Percentiles rank a stretch among this genome's conserved stretches.
These are phyloP conservation scores for Neotoxoptera formosana DNA, from an alignment of 1,140 invertebrate species.

Conservation along the genomic window DNA sequence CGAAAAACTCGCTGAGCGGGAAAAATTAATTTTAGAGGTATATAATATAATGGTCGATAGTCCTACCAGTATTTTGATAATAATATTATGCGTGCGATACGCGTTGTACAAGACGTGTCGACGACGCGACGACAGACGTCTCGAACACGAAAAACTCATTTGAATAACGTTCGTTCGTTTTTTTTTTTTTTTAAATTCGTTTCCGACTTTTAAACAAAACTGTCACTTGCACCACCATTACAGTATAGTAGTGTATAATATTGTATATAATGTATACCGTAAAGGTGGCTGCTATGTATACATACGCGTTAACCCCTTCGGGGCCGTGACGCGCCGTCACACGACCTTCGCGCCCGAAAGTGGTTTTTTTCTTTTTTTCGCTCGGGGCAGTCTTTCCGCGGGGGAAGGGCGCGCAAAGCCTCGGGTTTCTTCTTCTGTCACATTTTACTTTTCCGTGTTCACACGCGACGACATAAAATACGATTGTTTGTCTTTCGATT, in stretches of 20 bases:
- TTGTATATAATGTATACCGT: neutral
- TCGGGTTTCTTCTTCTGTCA: constrained; percentile 20
- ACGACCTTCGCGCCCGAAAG: constrained; percentile 1
- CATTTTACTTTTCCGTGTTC: constrained; percentile 16
- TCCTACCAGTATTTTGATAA: neutral
- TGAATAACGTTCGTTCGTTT: neutral
- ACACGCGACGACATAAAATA: neutral
- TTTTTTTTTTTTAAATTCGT: constrained; percentile 8
- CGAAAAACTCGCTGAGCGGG: neutral
- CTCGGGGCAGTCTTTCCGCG: neutral
- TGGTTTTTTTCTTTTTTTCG: constrained; percentile 19
- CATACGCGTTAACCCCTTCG: neutral
- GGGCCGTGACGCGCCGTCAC: neutral
- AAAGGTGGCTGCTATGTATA: too few relatives aligned
- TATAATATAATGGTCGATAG: neutral
- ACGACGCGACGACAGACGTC: neutral
- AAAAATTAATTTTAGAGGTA: neutral
- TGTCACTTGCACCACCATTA: neutral
- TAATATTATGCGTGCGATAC: neutral
- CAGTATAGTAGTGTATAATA: too few relatives aligned
- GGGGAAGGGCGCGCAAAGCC: neutral
- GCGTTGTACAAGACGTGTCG: neutral
- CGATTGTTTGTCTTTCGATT: constrained; percentile 16
- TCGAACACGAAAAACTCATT: constrained; percentile 8
- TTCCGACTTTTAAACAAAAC: neutral